Evolutionary conservation across 2,888 invertebrate genomes (phyloP).

Genomic region (Campaea margaritaria): DNA sequence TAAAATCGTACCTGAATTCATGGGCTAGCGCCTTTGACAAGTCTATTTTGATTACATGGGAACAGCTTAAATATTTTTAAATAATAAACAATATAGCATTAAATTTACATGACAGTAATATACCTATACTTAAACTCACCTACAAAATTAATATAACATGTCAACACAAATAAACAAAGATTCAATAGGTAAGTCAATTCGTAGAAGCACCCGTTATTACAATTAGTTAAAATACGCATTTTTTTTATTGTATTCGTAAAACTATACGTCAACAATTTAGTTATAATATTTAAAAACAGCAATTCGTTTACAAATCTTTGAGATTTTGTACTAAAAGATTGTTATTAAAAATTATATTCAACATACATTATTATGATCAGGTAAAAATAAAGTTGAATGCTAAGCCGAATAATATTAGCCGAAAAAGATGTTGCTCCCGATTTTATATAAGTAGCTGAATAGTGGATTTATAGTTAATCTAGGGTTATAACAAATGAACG

Average conservation of each 20-base stretch:
- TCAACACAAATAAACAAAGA: slow-evolving; percentile 1
- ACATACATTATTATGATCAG: neutral
- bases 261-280: slow-evolving; percentile 9
- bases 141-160: neutral
- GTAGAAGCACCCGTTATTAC: slow-evolving; percentile 28
- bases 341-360: neutral
- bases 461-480: neutral
- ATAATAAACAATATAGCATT: slow-evolving; percentile 5
- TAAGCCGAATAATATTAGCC: slow-evolving; percentile 6
- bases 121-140: neutral
- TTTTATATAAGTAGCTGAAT: slow-evolving; percentile 30
- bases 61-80: neutral
- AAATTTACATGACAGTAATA: neutral
- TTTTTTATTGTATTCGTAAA: slow-evolving; percentile 17
- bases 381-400: neutral
- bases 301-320: slow-evolving; percentile 6
- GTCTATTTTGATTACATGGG: slow-evolving; percentile 5
- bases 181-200: slow-evolving; percentile 21
- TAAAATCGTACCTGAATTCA: neutral
- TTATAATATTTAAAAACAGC: slow-evolving; percentile 9
- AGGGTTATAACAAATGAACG: too few relatives aligned
- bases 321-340: neutral
- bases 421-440: slow-evolving; percentile 30
- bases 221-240: slow-evolving; percentile 13
- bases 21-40: slow-evolving; percentile 10